Percentiles rank a stretch among this genome's conserved stretches.
Conservation (phyloP, 2,113 vertebrate genomes). For the Eleginops maclovinus region DNA sequence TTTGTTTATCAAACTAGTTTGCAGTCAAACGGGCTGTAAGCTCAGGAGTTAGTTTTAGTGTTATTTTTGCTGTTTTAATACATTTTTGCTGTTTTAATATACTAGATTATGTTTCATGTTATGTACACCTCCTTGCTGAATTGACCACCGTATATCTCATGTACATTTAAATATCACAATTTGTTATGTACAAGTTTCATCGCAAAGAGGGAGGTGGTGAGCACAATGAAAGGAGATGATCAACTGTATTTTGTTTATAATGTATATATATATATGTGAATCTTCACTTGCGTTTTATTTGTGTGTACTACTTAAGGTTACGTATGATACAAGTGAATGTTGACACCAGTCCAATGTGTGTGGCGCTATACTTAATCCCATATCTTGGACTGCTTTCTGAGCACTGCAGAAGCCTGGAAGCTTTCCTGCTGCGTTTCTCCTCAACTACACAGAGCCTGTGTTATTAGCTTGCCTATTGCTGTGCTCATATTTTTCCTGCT, state of each 20-base stretch:
- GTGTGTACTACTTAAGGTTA: not conserved
- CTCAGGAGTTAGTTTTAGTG: no score
- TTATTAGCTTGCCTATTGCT: constrained; percentile 2
- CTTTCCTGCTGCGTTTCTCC: not conserved
- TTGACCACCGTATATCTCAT: not conserved
- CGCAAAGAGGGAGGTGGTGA: not conserved
- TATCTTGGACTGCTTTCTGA: constrained; percentile 16
- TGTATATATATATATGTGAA: not conserved
- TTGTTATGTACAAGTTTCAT: not conserved
- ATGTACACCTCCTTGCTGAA: not conserved
- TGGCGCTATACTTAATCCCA: constrained; percentile 4
- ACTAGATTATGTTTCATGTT: not conserved
- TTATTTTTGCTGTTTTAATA: not conserved
- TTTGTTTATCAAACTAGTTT: constrained; percentile 3
- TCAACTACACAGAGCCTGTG: constrained; percentile 5
- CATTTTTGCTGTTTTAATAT: not conserved
- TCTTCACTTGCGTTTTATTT: not conserved
- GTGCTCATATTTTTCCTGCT: not conserved
- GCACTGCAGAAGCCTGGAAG: not conserved
- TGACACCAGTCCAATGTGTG: constrained; percentile 14
- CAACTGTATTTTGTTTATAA: not conserved
- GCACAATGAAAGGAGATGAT: not conserved
- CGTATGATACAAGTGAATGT: not conserved
- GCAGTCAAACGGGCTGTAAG: no score
- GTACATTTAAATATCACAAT: not conserved